These are phyloP conservation scores for Apistogramma diplotaenia DNA, from an alignment of 2,113 vertebrate species.

Conservation along the genomic window DNA sequence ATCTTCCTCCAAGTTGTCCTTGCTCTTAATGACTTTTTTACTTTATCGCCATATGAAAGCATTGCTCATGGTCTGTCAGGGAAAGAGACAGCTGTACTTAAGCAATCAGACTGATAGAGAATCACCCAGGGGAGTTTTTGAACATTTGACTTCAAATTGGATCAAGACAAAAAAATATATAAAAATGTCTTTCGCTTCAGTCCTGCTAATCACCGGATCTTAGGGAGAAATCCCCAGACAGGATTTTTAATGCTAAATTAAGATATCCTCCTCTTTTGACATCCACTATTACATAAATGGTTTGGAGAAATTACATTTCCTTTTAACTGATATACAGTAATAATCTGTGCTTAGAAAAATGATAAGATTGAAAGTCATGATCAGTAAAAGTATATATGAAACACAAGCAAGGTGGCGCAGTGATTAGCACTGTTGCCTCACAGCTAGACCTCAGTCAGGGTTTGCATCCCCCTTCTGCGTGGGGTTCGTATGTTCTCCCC, in stretches of 20 bases:
- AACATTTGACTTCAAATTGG: slow-evolving; percentile 20
- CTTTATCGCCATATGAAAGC: not conserved
- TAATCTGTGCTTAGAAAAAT: not conserved
- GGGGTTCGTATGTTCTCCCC: no score
- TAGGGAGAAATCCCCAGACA: not conserved
- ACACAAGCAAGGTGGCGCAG: no score
- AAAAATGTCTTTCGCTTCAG: slow-evolving; percentile 2
- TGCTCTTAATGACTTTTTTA: not conserved
- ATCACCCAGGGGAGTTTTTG: not conserved
- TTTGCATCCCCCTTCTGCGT: no score
- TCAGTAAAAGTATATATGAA: not conserved
- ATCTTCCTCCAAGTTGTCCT: not conserved
- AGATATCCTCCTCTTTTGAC: not conserved
- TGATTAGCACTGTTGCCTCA: no score
- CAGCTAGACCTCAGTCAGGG: no score
- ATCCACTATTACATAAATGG: not conserved
- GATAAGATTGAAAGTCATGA: not conserved
- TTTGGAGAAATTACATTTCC: not conserved
- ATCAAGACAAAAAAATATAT: slow-evolving; percentile 3
- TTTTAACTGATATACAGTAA: not conserved
- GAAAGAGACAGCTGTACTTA: not conserved
- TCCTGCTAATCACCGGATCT: not conserved
- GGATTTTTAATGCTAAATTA: not conserved
- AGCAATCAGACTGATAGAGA: not conserved
- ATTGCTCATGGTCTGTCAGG: not conserved